Conservation (phyloP, 2,113 vertebrate genomes). For the Cynoglossus semilaevis region DNA sequence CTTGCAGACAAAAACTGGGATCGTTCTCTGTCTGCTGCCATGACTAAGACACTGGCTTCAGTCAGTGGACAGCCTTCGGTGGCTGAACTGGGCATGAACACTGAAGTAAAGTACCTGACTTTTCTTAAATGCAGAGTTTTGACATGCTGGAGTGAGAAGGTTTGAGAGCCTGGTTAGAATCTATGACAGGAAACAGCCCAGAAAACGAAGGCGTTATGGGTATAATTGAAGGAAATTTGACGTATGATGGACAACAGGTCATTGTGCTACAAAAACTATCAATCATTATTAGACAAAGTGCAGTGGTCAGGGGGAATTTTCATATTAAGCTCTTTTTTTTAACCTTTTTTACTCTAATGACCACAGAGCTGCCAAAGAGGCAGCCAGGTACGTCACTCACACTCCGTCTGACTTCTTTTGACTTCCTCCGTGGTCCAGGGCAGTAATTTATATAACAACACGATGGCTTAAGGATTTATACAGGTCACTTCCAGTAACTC, state of each 20-base stretch:
- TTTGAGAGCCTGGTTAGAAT: slow-evolving; percentile 7
- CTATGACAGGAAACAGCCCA: slow-evolving; percentile 3
- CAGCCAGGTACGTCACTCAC: neutral
- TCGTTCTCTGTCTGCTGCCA: slow-evolving; percentile 19
- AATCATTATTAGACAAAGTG: slow-evolving; percentile 15
- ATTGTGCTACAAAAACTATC: slow-evolving; percentile 14
- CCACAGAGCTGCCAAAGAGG: slow-evolving; percentile 2
- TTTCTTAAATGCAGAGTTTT: slow-evolving; percentile 15
- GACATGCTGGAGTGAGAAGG: neutral
- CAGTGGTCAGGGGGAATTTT: slow-evolving; percentile 10
- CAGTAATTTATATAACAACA: neutral
- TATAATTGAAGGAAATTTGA: slow-evolving; percentile 30
- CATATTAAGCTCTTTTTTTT: slow-evolving; percentile 10
- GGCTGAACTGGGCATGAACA: slow-evolving; percentile 2
- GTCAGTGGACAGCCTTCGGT: neutral
- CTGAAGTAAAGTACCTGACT: neutral
- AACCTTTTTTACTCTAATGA: slow-evolving; percentile 16
- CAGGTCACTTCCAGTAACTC: neutral
- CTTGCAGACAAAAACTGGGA: slow-evolving; percentile 45
- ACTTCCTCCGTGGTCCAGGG: slow-evolving; percentile 12
- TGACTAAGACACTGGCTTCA: slow-evolving; percentile 5
- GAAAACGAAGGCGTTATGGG: slow-evolving; percentile 3
- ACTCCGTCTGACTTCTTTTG: slow-evolving; percentile 2
- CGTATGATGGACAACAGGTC: slow-evolving; percentile 27
- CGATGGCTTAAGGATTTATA: neutral